Percentiles rank a stretch among this genome's conserved stretches.
phyloP scores from a whole-genome alignment of 2,888 invertebrate genomes.

The Agonopterix subpropinquella region DNA sequence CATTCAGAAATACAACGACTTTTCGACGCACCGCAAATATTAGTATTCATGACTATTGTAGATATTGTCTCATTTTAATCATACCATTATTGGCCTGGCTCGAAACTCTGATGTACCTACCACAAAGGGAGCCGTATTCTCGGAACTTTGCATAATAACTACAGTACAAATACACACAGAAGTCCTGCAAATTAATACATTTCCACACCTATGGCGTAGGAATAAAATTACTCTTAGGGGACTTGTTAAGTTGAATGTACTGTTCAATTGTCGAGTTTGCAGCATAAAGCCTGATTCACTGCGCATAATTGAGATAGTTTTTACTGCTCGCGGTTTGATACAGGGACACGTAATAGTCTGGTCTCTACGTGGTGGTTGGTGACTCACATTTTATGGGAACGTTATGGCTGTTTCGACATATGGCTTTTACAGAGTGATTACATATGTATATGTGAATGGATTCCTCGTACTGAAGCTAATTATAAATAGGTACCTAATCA shows the following conservation, averaged over 20 bases:
- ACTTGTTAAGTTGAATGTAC: background rate
- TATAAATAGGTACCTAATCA: background rate
- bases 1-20: no score
- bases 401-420: slow-evolving; percentile 15
- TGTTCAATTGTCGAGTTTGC: slow-evolving; percentile 25
- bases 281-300: slow-evolving; percentile 40
- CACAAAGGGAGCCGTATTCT: slow-evolving; percentile 46
- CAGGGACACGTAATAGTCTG: background rate
- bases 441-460: background rate
- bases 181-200: no score
- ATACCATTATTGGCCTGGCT: slow-evolving; percentile 19
- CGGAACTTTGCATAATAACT: slow-evolving; percentile 23
- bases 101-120: slow-evolving; percentile 22
- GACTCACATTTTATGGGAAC: slow-evolving; percentile 16
- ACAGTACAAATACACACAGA: no score
- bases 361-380: background rate
- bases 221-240: no score
- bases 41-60: slow-evolving; percentile 1
- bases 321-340: slow-evolving; percentile 30
- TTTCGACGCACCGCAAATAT: background rate
- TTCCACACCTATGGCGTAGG: no score
- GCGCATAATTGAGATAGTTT: slow-evolving; percentile 51
- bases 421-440: slow-evolving; percentile 7
- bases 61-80: slow-evolving; percentile 9
- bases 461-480: background rate